Base-by-base conservation (phyloP, 2,113 vertebrate species). In the Syngnathus floridae region DNA sequence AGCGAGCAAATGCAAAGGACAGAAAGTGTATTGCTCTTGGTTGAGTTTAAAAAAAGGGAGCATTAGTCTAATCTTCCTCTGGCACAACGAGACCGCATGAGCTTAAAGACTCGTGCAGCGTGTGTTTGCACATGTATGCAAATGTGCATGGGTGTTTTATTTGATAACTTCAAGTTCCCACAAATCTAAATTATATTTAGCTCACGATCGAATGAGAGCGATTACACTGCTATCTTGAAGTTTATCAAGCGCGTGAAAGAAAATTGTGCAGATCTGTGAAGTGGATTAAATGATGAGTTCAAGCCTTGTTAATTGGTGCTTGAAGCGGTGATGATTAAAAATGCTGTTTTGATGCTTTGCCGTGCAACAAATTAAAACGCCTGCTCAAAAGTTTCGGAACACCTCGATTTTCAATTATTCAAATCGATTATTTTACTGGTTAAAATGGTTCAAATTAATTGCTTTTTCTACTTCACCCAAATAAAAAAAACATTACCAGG, bases 401-500 rank as follows among this genome's bases (percentile, higher is more conserved):
- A 45, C 43, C 43, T 0, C 14, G 14, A 5, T n/a, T 49, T 31
- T 31, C 26, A 31, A 31, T 31, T 31, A 3, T 31, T 31, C 26
- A 31, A 38, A 38, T 38, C 5, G 1, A 38, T 7, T 9, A 1
- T 38, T 38, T 38, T 13, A 43, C 41, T 43, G 14, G 3, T 43
- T 43, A 12, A 1, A 48, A 48, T 46, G 5, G 16, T 21, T 11
- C 1, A 8, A n/a, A 9, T 38, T 37, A 4, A 19, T 5, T 9
- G 16, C 5, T 8, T 9, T n/a, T 38, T n/a, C 11, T 13, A 4
- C 11, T 41, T 41, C 40, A 41, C 9, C 9, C 8, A 4, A 41
- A 41, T 12, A 41, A 0, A 21, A 43, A 61, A 61, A 43, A 26
- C 12, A 45, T 85, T 78, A 98, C 97, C 94, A 99, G 86, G 87